These are phyloP conservation scores for Oeneis ivallda DNA, from an alignment of 2,888 invertebrate genomes.

Conservation along the genomic window DNA sequence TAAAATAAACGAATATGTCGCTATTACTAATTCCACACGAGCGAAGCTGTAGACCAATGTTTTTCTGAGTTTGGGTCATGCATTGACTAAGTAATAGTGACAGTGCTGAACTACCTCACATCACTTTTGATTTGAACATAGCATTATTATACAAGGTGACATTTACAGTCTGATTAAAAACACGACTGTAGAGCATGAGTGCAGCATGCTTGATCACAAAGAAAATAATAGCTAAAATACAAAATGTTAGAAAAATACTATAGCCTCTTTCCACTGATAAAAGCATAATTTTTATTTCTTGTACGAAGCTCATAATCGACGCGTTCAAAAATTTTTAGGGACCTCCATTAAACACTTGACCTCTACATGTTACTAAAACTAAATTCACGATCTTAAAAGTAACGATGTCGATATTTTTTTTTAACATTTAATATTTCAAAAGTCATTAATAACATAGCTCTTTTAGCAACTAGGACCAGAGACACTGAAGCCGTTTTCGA, in stretches of 20 bases:
- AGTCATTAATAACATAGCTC: conserved; percentile 7
- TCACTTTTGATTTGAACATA: too few species aligned
- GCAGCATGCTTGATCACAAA: neutral
- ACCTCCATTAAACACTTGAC: conserved; percentile 15
- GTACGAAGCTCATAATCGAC: conserved; percentile 22
- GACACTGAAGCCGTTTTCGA: conserved; percentile 30
- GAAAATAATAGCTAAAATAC: conserved; percentile 14
- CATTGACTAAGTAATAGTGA: too few species aligned
- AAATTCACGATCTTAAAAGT: conserved; percentile 25
- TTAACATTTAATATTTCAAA: conserved; percentile 30
- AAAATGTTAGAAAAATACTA: conserved; percentile 32
- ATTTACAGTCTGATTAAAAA: neutral
- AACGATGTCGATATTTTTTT: conserved; percentile 18
- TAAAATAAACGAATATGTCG: too few species aligned
- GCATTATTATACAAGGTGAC: too few species aligned
- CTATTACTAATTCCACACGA: too few species aligned
- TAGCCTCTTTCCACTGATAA: conserved; percentile 33
- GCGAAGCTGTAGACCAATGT: too few species aligned
- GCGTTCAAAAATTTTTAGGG: conserved; percentile 10
- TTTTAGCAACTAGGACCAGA: conserved; percentile 24
- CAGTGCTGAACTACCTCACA: too few species aligned
- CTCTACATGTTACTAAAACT: conserved; percentile 28
- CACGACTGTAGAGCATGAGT: neutral
- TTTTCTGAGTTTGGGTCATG: too few species aligned
- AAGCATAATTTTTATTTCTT: conserved; percentile 20